Base-by-base conservation (phyloP, 2,888 invertebrate genomes). In the Yponomeuta cagnagella region DNA sequence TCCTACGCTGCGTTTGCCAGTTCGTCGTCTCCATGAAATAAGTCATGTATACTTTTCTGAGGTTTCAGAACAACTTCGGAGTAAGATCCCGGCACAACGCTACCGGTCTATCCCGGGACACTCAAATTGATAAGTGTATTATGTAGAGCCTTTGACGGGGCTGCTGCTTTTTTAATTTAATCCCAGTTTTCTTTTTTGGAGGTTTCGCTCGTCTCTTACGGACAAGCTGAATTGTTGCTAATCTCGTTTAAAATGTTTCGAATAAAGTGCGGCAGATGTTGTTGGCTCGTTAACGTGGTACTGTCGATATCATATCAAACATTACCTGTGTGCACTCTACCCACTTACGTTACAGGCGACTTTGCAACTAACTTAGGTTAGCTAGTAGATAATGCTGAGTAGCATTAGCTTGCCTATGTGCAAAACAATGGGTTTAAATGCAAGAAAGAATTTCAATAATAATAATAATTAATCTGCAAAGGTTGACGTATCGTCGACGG, bases 81-180 rank as follows among this genome's bases (percentile, higher is more conserved):
- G 52, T 58, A 58, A 15, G 15, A 8, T 0, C 52, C 52, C 12
- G 52, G 15, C 15, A 15, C 52, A 15, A 43, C 15, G 52, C 52
- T 12, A 12, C 52, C 52, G 5, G 52, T 58, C 52, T 58, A 58
- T 15, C 52, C 52, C 52, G 52, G 52, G 52, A 12, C 52, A 58
- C 52, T 58, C 52, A 58, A 58, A 58, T 58, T 58, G 52, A 58
- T 58, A 58, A 58, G 52, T 58, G 52, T 58, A 58, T 58, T 58
- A 58, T 58, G 52, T 15, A 58, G 52, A 58, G 52, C 52, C 52
- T 58, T 58, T 58, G 52, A 58, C 52, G 52, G 52, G 43, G 52
- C 52, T 15, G 52, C 52, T 15, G 52, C 52, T 58, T 58, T 58
- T 58, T 58, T 58, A 58, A 58, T 58, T 58, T 58, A 58, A 58